Evolutionary conservation across 1,140 invertebrate genomes (phyloP), one percentile per base, ranked within the genome.

Genomic region (Plutomurus gul): DNA sequence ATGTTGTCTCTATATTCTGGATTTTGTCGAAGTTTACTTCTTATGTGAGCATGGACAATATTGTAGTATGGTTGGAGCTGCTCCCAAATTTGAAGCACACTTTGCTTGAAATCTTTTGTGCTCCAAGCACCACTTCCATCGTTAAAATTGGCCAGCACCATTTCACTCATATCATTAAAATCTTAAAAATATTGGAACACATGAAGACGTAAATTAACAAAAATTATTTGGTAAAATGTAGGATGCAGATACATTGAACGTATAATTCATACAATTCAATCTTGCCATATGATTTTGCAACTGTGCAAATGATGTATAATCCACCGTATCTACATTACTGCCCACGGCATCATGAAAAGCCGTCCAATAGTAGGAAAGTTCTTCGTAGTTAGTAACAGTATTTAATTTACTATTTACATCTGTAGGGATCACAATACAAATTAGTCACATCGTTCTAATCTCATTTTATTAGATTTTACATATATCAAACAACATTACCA

Each of bases 41-140:
- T 89, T 0, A 96, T 93, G 84, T 96, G 97, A 0, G 94, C 92
- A 82, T 97, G 96, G 0, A 98, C 85, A 85, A 96, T 90, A 72
- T 92, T 85, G 85, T 97, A 97, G 0, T 96, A 85, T 0, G 95
- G 95, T 79, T 90, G 90, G 3, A 97, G 85, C 84, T 95, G 89
- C 13, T 89, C 84, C 91, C 92, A 94, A 1, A 95, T 84, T 16
- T 85, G 85, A 76, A 90, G 88, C 72, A 94, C 85, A 81, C 92
- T 89, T 3, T 89, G 85, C 75, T 89, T 86, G 81, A 92, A 91
- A 37, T 90, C 88, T 0, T 86, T 84, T 13, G 39, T n/a, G 39
- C n/a, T 43, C 39, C 39, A 43, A 3, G 39, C 39, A 43, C n/a
- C 39, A 2, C 10, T 18, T 51, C 49, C 74, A 22, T 49, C 43